Evolutionary conservation across 2,797 vertebrate species (phyloP).

Genomic region (Macroramphosus scolopax): DNA sequence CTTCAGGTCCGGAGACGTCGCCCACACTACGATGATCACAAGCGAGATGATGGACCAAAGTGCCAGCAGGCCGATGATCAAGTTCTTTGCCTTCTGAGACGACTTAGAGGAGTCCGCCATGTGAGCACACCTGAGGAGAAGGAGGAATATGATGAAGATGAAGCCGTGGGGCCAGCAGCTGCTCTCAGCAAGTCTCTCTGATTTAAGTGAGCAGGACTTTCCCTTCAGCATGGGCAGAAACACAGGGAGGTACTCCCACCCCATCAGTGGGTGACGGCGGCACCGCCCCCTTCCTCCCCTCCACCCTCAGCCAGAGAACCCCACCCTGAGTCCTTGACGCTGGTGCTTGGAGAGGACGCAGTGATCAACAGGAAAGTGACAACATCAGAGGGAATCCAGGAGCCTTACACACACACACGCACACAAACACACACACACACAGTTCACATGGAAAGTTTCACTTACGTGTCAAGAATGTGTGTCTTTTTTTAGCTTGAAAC

Average conservation of each 20-base stretch:
- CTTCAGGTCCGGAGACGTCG: conserved; percentile 71
- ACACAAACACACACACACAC: background rate
- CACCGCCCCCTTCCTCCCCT: background rate
- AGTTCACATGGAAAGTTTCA: background rate
- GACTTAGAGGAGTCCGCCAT: conserved; percentile 64
- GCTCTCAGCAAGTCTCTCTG: conserved; percentile 28
- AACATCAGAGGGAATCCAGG: no score
- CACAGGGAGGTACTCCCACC: conserved; percentile 46
- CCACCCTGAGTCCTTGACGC: conserved; percentile 6
- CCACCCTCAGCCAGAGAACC: background rate
- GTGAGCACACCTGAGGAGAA: background rate
- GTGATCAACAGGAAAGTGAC: no score
- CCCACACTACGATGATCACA: conserved; percentile 77
- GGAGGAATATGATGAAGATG: background rate
- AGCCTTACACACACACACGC: no score
- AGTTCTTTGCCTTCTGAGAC: conserved; percentile 44
- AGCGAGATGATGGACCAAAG: conserved; percentile 74
- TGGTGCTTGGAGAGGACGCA: conserved; percentile 1
- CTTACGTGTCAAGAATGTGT: conserved; percentile 6
- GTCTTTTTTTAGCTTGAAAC: no score
- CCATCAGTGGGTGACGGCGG: conserved; percentile 13
- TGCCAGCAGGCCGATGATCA: conserved; percentile 52
- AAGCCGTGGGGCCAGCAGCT: conserved; percentile 19
- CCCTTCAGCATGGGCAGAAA: conserved; percentile 38
- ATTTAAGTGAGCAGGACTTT: conserved; percentile 46